Conservation (phyloP, 2,113 vertebrate genomes). For the Sphaerodactylus townsendi region DNA sequence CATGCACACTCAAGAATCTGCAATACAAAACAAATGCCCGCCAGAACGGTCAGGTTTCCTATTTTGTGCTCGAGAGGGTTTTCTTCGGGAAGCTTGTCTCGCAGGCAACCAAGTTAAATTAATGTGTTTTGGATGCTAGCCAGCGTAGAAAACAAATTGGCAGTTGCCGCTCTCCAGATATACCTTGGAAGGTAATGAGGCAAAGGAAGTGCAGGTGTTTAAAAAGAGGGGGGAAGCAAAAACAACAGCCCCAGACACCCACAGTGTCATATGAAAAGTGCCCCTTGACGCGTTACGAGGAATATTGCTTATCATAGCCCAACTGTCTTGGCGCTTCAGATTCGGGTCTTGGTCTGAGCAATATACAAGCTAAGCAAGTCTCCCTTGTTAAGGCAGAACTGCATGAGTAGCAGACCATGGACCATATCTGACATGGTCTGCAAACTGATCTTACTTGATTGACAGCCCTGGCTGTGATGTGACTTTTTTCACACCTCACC, state of each 20-base stretch:
- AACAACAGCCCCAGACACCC: neutral
- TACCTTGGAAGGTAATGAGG: constrained; percentile 24
- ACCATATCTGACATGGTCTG: neutral
- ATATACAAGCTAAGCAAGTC: neutral
- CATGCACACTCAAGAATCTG: neutral
- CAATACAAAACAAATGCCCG: neutral
- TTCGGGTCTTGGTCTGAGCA: neutral
- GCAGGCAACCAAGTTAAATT: neutral
- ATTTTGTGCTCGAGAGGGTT: neutral
- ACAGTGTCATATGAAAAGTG: neutral
- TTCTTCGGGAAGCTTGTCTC: neutral
- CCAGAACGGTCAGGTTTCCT: neutral
- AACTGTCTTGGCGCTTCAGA: neutral
- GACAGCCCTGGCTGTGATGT: neutral
- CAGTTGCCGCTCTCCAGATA: neutral
- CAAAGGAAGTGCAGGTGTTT: constrained; percentile 18
- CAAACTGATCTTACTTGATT: neutral
- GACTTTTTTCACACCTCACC: neutral
- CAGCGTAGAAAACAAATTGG: neutral
- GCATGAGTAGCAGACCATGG: neutral
- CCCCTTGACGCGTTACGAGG: neutral
- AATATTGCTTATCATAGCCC: neutral
- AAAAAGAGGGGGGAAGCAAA: neutral
- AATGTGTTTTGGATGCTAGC: constrained; percentile 11
- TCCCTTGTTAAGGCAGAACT: neutral